phyloP scores from a whole-genome alignment of 2,888 invertebrate species.

The Drosophila cyrtoloma region DNA sequence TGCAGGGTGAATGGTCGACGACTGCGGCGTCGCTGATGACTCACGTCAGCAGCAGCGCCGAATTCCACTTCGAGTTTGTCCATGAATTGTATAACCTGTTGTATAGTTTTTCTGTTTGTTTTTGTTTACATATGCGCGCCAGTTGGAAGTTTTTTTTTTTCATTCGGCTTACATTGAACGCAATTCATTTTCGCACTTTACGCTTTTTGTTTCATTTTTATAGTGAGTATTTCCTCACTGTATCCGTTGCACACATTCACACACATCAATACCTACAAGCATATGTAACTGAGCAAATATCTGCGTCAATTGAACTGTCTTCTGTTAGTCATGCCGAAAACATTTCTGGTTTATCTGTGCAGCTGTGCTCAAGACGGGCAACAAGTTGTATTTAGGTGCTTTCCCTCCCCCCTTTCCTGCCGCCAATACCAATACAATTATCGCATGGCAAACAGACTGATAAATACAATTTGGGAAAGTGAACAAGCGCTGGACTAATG shows the following conservation, averaged over 20 bases:
- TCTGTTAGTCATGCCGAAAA: conserved; percentile 62
- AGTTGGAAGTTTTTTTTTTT: conserved; percentile 43
- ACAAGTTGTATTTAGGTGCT: conserved; percentile 50
- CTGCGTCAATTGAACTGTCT: conserved; percentile 50
- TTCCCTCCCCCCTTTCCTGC: neutral
- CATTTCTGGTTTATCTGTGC: conserved; percentile 61
- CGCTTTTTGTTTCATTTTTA: conserved; percentile 39
- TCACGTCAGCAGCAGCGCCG: conserved; percentile 44
- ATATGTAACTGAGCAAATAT: conserved; percentile 7
- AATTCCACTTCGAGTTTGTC: conserved; percentile 66
- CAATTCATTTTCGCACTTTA: conserved; percentile 60
- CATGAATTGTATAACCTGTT: conserved; percentile 78
- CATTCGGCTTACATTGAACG: conserved; percentile 59
- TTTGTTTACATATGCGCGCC: conserved; percentile 70
- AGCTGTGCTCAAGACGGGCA: conserved; percentile 53
- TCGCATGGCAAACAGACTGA: conserved; percentile 43
- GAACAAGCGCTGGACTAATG: conserved; percentile 22
- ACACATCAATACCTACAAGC: neutral
- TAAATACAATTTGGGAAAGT: conserved; percentile 45
- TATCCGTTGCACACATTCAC: conserved; percentile 55
- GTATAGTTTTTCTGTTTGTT: conserved; percentile 69
- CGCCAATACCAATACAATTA: conserved; percentile 16
- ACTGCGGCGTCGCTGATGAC: conserved; percentile 38
- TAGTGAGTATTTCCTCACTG: conserved; percentile 67
- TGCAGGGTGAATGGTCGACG: conserved; percentile 49